phyloP scores from a whole-genome alignment of 2,797 vertebrate genomes.

The Salarias fasciatus region DNA sequence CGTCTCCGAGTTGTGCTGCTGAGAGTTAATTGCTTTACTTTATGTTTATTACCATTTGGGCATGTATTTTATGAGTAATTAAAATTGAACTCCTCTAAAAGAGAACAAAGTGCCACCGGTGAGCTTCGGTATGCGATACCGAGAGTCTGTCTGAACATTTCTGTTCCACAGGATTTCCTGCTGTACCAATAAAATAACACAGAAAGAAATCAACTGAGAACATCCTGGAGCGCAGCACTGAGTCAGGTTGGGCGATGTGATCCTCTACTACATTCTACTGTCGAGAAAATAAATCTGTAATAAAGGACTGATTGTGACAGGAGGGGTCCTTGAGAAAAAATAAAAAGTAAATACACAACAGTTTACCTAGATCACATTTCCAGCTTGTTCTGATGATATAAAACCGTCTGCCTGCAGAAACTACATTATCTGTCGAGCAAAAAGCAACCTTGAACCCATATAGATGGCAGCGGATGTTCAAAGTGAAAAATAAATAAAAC shows the following conservation, averaged over 20 bases:
- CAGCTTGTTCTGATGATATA: conserved; percentile 5
- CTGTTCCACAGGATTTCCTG: too few relatives aligned
- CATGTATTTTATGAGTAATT: background rate
- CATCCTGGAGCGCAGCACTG: background rate
- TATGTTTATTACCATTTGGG: background rate
- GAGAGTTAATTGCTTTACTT: background rate
- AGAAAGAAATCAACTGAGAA: too few relatives aligned
- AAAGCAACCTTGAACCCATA: conserved; percentile 45
- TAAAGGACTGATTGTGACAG: too few relatives aligned
- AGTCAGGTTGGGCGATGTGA: background rate
- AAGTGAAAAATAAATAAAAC: conserved; percentile 21
- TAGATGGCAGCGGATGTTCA: conserved; percentile 7
- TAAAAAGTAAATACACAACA: too few relatives aligned
- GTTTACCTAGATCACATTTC: conserved; percentile 7
- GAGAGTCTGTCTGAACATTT: too few relatives aligned
- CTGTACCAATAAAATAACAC: too few relatives aligned
- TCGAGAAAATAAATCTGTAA: conserved; percentile 1
- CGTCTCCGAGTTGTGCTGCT: background rate
- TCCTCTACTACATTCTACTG: background rate
- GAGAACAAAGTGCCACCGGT: too few relatives aligned
- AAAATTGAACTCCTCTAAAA: too few relatives aligned
- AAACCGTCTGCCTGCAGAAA: conserved; percentile 4
- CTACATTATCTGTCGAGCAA: too few relatives aligned
- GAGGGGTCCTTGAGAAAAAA: too few relatives aligned
- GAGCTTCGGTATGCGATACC: too few relatives aligned